Percentiles rank a stretch among this genome's conserved stretches.
Conservation (phyloP, 2,797 vertebrate species). For the Tinamus major region DNA sequence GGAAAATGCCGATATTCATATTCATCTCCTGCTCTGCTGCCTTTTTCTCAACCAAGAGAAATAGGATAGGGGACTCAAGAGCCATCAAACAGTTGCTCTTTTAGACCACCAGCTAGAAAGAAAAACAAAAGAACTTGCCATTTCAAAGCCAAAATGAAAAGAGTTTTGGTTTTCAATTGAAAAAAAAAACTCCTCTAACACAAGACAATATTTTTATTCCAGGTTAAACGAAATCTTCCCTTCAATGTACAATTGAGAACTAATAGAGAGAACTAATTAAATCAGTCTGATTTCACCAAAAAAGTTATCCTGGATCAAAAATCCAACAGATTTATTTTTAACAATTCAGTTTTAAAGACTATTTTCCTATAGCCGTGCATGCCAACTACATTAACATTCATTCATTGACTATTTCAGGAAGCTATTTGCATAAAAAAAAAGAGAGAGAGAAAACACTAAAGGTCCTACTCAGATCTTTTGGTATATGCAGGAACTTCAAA, state of each 20-base stretch:
- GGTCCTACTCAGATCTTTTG: background rate
- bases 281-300: background rate
- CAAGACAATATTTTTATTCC: background rate
- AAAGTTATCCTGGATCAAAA: background rate
- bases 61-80: background rate
- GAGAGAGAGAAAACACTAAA: background rate
- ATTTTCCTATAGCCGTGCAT: background rate
- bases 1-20: slow-evolving; percentile 42
- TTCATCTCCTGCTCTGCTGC: slow-evolving; percentile 32
- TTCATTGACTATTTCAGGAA: slow-evolving; percentile 9
- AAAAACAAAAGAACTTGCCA: background rate
- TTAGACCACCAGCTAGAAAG: background rate
- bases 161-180: background rate
- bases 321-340: background rate
- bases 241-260: background rate
- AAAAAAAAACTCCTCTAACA: background rate
- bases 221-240: background rate
- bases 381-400: background rate
- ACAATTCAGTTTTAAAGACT: background rate
- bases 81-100: background rate
- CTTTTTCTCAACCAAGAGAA: slow-evolving; percentile 37
- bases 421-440: background rate
- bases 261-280: background rate
- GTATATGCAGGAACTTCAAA: background rate
- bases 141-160: background rate